Base-by-base conservation (phyloP, 2,113 vertebrate species). In the Actenoides hombroni region DNA sequence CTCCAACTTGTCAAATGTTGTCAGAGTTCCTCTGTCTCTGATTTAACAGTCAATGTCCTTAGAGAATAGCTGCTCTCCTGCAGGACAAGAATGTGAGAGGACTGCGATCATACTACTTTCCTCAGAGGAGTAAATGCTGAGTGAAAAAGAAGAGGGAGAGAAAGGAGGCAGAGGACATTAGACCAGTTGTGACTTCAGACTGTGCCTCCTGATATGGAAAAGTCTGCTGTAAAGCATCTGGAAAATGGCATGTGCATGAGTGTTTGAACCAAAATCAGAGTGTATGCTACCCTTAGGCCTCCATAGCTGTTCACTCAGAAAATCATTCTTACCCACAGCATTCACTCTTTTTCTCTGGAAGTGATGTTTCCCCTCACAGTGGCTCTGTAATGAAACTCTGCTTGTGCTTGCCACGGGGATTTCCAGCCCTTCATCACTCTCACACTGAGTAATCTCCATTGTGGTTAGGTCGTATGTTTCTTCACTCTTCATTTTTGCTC, bases 381-480 rank as follows among this genome's bases (percentile, higher is more conserved):
- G 31, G 9, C 13, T 83, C 29, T 86, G 25, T n/a, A 26, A 59
- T 48, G 10, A 59, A 48, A 64, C 48, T 73, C 49, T 51, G 68
- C 40, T 57, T 79, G 8, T 53, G 16, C 37, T 71, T 81, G 29
- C 15, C 19, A 40, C 11, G 39, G 37, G 17, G 11, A 18, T 90
- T 90, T 53, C n/a, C 39, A 79, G n/a, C 10, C 29, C 13, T 76
- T 84, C 33, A 16, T 51, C 28, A 19, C 12, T 65, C 39, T 20
- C 11, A 33, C 16, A 21, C 7, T 10, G 3, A 42, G 20, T 53
- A 67, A 77, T 42, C 16, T 48, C 23, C 28, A 64, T 82, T 6
- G 2, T 0, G 1, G 12, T 60, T 75, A 54, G 23, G 31, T 75
- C 1, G 0, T n/a, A n/a, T 1, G 0, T 70, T 31, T 61, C 56